These are phyloP conservation scores for Monopterus albus DNA, from an alignment of 2,113 vertebrate species.

Conservation along the genomic window DNA sequence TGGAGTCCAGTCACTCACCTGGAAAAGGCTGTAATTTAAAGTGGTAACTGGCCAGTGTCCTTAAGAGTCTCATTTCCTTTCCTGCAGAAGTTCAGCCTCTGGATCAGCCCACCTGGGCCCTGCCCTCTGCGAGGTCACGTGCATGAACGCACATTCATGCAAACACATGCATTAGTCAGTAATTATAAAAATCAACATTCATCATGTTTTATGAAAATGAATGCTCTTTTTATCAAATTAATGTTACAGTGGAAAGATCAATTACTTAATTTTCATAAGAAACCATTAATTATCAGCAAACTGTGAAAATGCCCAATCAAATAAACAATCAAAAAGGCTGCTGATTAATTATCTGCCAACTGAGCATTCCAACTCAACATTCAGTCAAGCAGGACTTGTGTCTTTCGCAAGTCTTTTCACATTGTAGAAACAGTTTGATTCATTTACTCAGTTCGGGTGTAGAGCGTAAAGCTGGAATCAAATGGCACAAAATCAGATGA, in stretches of 20 bases:
- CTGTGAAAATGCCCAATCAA: too few species aligned
- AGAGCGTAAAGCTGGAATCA: too few species aligned
- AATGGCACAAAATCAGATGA: slow-evolving; percentile 35
- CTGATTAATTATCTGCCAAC: too few species aligned
- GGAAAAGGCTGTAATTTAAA: slow-evolving; percentile 84
- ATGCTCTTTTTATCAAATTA: too few species aligned
- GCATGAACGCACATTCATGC: slow-evolving; percentile 12
- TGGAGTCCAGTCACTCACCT: slow-evolving; percentile 81
- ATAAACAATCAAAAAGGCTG: too few species aligned
- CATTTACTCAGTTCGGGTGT: too few species aligned
- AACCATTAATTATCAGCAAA: background rate
- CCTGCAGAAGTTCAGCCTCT: slow-evolving; percentile 49
- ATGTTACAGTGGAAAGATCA: background rate
- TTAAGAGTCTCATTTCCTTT: slow-evolving; percentile 77
- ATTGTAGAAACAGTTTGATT: background rate
- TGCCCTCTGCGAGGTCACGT: slow-evolving; percentile 41
- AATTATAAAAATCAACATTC: too few species aligned
- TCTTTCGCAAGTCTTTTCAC: too few species aligned
- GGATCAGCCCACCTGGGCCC: slow-evolving; percentile 71
- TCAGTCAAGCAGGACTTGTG: too few species aligned
- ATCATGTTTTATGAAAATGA: too few species aligned
- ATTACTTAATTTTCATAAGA: too few species aligned
- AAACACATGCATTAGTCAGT: background rate
- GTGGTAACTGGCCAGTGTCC: slow-evolving; percentile 68
- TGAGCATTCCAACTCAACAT: too few species aligned